phyloP scores from a whole-genome alignment of 2,113 vertebrate species.

The Mustela nigripes region DNA sequence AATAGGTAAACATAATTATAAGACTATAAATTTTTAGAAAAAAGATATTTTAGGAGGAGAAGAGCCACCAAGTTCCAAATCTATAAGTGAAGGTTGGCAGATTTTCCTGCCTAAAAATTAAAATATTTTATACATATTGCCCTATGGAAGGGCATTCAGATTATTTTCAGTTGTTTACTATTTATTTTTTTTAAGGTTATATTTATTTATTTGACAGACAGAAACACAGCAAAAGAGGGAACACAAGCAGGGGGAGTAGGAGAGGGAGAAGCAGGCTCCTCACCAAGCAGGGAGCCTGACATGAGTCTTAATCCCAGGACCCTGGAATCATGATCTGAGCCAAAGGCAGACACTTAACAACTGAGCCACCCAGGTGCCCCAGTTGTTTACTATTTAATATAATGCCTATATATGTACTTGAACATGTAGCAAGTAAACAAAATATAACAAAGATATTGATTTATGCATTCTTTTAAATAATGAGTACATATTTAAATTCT shows the following conservation, averaged over 20 bases:
- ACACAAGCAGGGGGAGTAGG: no score
- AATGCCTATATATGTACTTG: neutral
- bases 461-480: neutral
- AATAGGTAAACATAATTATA: neutral
- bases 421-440: neutral
- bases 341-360: no score
- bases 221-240: no score
- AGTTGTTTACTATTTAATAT: neutral
- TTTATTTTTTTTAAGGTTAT: no score
- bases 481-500: neutral
- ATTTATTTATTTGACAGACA: no score
- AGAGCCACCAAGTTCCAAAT: neutral
- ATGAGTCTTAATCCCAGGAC: no score
- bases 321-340: no score
- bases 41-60: neutral
- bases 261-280: no score
- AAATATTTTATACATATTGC: neutral
- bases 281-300: no score
- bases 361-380: no score
- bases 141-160: neutral
- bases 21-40: neutral
- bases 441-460: neutral
- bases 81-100: neutral
- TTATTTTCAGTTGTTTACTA: neutral
- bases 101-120: neutral